These are phyloP conservation scores for Drosophila grimshawi DNA, from an alignment of 1,140 invertebrate genomes.

Conservation along the genomic window DNA sequence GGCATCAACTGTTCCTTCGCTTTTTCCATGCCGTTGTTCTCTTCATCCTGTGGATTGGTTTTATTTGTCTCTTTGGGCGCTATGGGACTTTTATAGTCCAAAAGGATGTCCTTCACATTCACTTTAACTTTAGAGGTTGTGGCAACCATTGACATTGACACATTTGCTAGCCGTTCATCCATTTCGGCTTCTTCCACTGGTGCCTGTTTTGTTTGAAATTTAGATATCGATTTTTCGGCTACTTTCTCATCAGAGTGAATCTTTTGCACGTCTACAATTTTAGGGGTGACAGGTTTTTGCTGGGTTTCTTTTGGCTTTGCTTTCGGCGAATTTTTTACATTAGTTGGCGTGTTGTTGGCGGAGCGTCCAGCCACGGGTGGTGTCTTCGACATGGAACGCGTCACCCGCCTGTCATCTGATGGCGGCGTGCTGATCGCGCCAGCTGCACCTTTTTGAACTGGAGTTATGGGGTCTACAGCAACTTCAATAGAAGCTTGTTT, in stretches of 20 bases:
- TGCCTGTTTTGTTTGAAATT: too few relatives aligned
- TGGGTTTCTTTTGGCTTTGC: slow-evolving; percentile 5
- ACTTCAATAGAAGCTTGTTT: background rate
- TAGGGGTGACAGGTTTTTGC: background rate
- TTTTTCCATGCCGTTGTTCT: background rate
- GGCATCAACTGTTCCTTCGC: background rate
- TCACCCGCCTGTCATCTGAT: slow-evolving; percentile 41
- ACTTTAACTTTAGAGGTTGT: slow-evolving; percentile 7
- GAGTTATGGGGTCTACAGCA: slow-evolving; percentile 2
- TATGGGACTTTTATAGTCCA: background rate
- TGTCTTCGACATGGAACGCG: slow-evolving; percentile 68
- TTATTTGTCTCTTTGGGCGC: background rate
- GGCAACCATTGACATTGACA: background rate
- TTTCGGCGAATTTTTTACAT: slow-evolving; percentile 17
- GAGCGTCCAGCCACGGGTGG: slow-evolving; percentile 40
- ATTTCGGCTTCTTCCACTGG: background rate
- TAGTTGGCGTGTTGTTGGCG: slow-evolving; percentile 14
- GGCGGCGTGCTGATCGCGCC: background rate
- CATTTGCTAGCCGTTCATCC: background rate
- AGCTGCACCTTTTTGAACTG: background rate
- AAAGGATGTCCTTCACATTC: slow-evolving; percentile 8
- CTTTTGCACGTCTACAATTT: background rate
- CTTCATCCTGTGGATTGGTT: background rate
- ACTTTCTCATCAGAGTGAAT: background rate
- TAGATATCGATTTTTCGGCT: too few relatives aligned